Evolutionary conservation across 2,797 vertebrate species (phyloP).

Genomic region (Picus viridis): DNA sequence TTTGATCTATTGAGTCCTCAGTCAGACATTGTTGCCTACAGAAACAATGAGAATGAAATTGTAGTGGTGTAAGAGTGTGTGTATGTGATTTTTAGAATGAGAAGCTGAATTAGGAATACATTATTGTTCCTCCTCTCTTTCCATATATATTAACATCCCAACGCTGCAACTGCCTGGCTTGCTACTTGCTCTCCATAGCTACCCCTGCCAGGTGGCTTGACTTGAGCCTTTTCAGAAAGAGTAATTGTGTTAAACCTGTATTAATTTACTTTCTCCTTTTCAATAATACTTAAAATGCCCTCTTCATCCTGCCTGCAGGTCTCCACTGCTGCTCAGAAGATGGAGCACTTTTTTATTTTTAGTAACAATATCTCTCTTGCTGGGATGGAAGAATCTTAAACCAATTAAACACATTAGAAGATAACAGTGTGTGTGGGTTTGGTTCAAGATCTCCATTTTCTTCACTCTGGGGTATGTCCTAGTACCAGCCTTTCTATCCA

Average conservation of each 20-base stretch:
- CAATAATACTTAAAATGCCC: conserved; percentile 11
- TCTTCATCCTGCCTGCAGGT: conserved; percentile 28
- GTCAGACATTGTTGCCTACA: conserved; percentile 14
- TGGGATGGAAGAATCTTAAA: conserved; percentile 64
- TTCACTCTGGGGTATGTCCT: conserved; percentile 20
- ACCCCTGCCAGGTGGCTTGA: not conserved
- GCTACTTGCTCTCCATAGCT: not conserved
- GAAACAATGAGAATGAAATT: conserved; percentile 6
- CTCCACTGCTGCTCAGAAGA: conserved; percentile 16
- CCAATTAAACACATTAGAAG: conserved; percentile 75
- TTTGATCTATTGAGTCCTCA: conserved; percentile 72
- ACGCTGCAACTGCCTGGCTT: not conserved
- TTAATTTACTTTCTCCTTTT: conserved; percentile 40
- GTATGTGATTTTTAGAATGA: not conserved
- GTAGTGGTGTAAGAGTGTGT: not conserved
- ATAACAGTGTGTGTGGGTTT: conserved; percentile 61
- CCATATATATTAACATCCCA: not conserved
- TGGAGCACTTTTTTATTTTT: conserved; percentile 66
- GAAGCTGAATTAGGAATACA: not conserved
- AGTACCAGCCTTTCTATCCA: conserved; percentile 29
- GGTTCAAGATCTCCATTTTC: conserved; percentile 61
- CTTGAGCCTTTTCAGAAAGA: conserved; percentile 1
- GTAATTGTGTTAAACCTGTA: conserved; percentile 13
- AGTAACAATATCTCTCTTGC: conserved; percentile 63
- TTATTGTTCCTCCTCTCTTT: not conserved